Percentiles rank a stretch among this genome's conserved stretches.
Conservation (phyloP, 2,797 vertebrate genomes). For the Sebastes taczanowskii region DNA sequence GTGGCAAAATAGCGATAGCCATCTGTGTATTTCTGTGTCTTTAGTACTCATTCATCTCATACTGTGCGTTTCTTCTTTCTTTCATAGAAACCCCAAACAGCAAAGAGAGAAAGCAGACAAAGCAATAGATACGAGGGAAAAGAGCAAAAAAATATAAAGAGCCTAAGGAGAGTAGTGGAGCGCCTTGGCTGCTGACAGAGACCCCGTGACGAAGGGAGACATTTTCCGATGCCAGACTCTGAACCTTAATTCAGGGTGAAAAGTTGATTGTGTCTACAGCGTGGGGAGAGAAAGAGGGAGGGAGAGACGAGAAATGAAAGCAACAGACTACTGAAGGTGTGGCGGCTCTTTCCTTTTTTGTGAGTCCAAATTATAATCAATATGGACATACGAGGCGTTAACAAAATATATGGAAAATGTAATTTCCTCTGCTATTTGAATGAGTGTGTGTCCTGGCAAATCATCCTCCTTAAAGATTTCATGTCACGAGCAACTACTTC, state of each 20-base stretch:
- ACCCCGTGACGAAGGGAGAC: constrained; percentile 2
- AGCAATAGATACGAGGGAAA: constrained; percentile 14
- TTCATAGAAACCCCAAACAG: constrained; percentile 8
- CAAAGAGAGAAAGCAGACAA: constrained; percentile 12
- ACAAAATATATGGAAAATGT: constrained; percentile 25
- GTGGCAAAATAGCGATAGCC: neutral
- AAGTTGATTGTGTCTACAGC: constrained; percentile 26
- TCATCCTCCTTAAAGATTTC: neutral
- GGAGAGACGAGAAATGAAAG: neutral
- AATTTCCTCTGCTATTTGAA: constrained; percentile 41
- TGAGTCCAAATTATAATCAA: constrained; percentile 3
- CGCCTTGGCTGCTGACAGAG: constrained; percentile 5
- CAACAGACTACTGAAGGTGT: neutral
- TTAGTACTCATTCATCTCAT: constrained; percentile 4
- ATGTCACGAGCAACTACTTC: neutral
- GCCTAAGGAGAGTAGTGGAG: constrained; percentile 8
- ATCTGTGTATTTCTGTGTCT: constrained; percentile 36
- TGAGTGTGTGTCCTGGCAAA: constrained; percentile 18
- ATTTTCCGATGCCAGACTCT: constrained; percentile 15
- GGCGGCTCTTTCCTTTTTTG: neutral
- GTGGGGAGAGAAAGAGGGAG: neutral
- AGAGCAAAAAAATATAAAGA: neutral
- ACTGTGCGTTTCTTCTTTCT: neutral
- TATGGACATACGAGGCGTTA: constrained; percentile 9
- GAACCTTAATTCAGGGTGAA: constrained; percentile 36